phyloP scores from a whole-genome alignment of 2,888 invertebrate species.

The Sipha maydis region DNA sequence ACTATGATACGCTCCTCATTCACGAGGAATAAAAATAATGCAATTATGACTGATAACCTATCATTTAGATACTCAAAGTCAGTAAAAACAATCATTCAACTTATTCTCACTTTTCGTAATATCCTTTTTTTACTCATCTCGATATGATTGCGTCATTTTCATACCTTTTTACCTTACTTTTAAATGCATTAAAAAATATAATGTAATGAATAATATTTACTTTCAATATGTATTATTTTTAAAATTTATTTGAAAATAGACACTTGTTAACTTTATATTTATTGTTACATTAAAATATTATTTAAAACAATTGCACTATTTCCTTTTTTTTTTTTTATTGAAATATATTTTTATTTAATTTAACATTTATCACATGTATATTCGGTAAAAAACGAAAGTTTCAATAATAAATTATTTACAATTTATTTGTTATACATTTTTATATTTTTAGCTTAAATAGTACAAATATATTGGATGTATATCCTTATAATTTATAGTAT shows the following conservation, averaged over 20 bases:
- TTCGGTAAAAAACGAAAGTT: too few relatives aligned
- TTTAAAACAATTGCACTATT: too few relatives aligned
- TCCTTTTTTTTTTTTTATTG: too few relatives aligned
- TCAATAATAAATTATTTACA: too few relatives aligned
- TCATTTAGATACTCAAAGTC: constrained; percentile 40
- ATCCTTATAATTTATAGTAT: too few relatives aligned
- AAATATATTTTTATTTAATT: too few relatives aligned
- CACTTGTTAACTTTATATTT: too few relatives aligned
- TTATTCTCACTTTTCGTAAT: neutral
- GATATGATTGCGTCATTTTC: neutral
- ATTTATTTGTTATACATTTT: too few relatives aligned
- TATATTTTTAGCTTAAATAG: too few relatives aligned
- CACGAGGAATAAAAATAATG: constrained; percentile 9
- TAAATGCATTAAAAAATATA: neutral
- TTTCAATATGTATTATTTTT: neutral
- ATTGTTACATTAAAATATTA: too few relatives aligned
- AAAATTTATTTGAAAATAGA: neutral
- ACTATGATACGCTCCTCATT: constrained; percentile 21
- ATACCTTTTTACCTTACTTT: neutral
- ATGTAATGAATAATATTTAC: neutral
- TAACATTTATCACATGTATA: too few relatives aligned
- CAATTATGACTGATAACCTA: constrained; percentile 47
- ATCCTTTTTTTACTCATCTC: neutral
- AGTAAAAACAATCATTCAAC: constrained; percentile 13
- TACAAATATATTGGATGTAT: too few relatives aligned